Conservation (phyloP, 2,797 vertebrate species). For the Hephaestus fuliginosus region DNA sequence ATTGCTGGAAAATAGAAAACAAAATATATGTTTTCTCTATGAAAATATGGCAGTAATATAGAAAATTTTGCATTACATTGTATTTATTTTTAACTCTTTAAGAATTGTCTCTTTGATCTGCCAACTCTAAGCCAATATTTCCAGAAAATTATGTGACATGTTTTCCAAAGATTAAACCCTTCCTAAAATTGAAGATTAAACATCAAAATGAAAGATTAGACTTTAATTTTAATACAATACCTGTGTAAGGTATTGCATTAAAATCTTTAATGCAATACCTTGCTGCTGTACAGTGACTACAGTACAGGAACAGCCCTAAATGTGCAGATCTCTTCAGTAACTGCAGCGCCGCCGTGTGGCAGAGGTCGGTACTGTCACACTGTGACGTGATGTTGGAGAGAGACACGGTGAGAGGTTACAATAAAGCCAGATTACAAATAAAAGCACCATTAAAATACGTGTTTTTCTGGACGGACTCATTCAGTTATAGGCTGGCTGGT, state of each 20-base stretch:
- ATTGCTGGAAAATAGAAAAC: too few species aligned
- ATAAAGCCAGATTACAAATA: too few species aligned
- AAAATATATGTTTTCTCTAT: not conserved
- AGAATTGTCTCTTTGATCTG: not conserved
- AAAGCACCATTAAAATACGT: not conserved
- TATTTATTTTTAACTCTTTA: not conserved
- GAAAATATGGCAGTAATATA: not conserved
- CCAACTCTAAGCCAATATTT: not conserved
- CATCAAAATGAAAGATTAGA: too few species aligned
- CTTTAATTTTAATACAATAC: not conserved
- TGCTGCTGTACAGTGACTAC: not conserved
- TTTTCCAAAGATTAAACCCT: not conserved
- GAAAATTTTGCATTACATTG: not conserved
- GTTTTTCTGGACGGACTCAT: not conserved
- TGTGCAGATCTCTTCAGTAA: not conserved
- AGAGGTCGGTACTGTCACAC: not conserved
- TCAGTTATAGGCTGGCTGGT: not conserved
- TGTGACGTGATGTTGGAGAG: not conserved
- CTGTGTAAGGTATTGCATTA: not conserved
- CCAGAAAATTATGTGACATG: not conserved
- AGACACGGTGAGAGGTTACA: not conserved
- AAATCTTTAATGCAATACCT: too few species aligned
- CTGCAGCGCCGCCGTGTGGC: slow-evolving; percentile 19
- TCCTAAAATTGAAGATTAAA: too few species aligned
- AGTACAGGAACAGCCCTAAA: not conserved